Conservation (phyloP, 2,113 vertebrate species). For the Picathartes gymnocephalus region DNA sequence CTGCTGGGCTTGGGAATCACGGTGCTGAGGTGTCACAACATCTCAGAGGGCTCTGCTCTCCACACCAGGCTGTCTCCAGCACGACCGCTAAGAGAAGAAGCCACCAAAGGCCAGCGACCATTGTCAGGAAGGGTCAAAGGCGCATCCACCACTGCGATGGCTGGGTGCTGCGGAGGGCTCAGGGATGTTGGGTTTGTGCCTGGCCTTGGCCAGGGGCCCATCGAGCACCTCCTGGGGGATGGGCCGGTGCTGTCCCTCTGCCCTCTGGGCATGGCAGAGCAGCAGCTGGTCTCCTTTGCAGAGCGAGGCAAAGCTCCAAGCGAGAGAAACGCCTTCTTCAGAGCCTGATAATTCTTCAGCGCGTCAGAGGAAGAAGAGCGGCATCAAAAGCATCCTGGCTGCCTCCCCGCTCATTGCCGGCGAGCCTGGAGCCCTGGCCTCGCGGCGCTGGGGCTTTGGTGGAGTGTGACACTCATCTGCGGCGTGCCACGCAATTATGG, state of each 20-base stretch:
- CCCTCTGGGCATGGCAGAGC: not conserved
- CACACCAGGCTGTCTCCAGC: not conserved
- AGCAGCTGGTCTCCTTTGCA: not conserved
- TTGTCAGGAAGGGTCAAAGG: not conserved
- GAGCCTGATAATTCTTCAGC: not conserved
- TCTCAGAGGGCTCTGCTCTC: not conserved
- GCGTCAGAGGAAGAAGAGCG: not conserved
- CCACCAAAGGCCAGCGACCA: not conserved
- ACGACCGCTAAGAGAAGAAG: not conserved
- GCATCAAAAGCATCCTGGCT: slow-evolving; percentile 31
- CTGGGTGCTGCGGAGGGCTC: not conserved
- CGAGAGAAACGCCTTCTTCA: not conserved
- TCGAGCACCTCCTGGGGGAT: rapidly evolving
- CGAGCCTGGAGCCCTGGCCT: not conserved
- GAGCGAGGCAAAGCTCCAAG: not conserved
- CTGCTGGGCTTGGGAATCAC: not conserved
- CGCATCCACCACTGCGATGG: rapidly evolving
- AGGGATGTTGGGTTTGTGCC: not conserved
- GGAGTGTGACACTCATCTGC: not conserved
- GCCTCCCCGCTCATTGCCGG: slow-evolving; percentile 21
- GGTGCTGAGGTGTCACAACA: not conserved
- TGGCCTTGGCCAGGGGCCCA: not conserved
- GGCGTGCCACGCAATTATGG: slow-evolving; percentile 9
- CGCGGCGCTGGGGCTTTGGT: not conserved
- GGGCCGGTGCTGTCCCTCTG: rapidly evolving